Evolutionary conservation across 2,797 vertebrate genomes (phyloP), one percentile per base, ranked within the genome.

Genomic region (Argya squamiceps): DNA sequence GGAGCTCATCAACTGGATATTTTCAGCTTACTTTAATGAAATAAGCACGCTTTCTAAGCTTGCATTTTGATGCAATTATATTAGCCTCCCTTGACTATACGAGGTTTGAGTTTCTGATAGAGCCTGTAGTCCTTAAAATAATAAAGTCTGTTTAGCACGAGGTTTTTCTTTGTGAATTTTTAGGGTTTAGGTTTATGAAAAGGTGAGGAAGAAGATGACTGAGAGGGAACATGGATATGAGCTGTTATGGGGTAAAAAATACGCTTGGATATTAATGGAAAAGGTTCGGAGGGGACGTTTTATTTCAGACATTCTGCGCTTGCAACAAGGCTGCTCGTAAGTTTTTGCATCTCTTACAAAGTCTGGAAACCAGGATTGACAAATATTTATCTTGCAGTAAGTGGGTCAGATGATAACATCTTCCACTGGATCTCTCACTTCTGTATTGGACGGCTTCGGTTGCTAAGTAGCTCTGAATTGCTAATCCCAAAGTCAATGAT

Each of bases 401-500:
- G 55, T 96, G 96, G 92, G 94, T 95, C 86, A 95, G 88, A 92
- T 77, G 87, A 94, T 84, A 94, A 78, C 53, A 85, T 76, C 76
- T 94, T 93, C 68, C 59, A 53, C 46, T 78, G 92, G 60, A 77
- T 96, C 86, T 67, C 81, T 82, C 23, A 65, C 79, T 89, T 83
- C 70, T 85, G 93, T 83, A 78, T 88, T 94, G 92, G 95, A 53
- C 79, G 62, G 63, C 62, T 84, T 70, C 56, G 91, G 92, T 96
- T 97, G 90, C 92, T 95, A 94, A 97, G 93, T 97, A 96, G 93
- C 93, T 89, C 83, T 75, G 86, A 96, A 97, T 97, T 96, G 92
- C 96, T 97, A 96, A 97, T 97, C 88, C 80, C 91, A 63, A 96
- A 96, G 83, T 95, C 84, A 93, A 93, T 97, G 92, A 97, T 97